Conservation (phyloP, 2,888 invertebrate species). For the Cepaea hortensis region DNA sequence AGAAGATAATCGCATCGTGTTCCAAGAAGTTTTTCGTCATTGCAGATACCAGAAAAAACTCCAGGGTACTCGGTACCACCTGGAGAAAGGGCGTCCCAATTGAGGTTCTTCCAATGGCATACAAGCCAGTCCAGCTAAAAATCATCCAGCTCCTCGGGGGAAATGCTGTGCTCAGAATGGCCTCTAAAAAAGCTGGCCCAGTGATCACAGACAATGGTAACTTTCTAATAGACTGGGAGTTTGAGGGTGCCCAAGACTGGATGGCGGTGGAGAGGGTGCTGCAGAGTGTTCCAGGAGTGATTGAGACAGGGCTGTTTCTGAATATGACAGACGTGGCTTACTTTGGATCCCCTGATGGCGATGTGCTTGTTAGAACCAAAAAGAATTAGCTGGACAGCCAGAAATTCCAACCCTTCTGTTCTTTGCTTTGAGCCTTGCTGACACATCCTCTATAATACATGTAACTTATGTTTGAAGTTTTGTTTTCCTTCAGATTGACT, state of each 20-base stretch:
- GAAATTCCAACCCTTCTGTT: neutral
- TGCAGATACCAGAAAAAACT: slow-evolving; percentile 91
- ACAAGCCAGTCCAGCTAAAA: slow-evolving; percentile 86
- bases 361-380: slow-evolving; percentile 56
- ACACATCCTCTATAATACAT: too few species aligned
- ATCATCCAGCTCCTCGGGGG: slow-evolving; percentile 85
- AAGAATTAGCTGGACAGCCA: neutral
- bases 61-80: slow-evolving; percentile 87
- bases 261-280: slow-evolving; percentile 77
- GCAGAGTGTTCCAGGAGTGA: slow-evolving; percentile 84
- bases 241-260: slow-evolving; percentile 78
- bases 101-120: slow-evolving; percentile 96
- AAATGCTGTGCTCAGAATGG: slow-evolving; percentile 86
- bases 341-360: slow-evolving; percentile 91
- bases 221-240: slow-evolving; percentile 96
- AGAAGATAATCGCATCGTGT: slow-evolving; percentile 97
- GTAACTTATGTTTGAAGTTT: too few species aligned
- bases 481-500: too few species aligned
- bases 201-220: slow-evolving; percentile 98
- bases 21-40: slow-evolving; percentile 90
- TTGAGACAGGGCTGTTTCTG: slow-evolving; percentile 97
- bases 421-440: too few species aligned
- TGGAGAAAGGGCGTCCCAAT: slow-evolving; percentile 96
- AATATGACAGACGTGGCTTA: slow-evolving; percentile 92
- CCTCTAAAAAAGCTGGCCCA: slow-evolving; percentile 92